phyloP scores from a whole-genome alignment of 2,888 invertebrate species.

The Epistrophe grossulariae region DNA sequence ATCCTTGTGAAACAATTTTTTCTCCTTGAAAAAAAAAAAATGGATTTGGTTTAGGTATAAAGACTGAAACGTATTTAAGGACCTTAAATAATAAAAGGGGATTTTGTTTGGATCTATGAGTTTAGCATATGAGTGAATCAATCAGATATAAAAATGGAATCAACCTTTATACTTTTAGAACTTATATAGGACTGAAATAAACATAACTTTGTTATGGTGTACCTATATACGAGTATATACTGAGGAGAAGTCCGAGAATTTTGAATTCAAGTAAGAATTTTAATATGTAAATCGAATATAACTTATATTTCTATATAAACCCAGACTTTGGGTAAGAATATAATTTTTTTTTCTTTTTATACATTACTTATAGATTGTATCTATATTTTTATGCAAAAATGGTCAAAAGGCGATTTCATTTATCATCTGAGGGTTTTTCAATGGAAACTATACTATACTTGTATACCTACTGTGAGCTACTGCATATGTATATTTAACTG shows the following conservation, averaged over 20 bases:
- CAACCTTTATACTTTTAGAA: constrained; percentile 5
- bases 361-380: background rate
- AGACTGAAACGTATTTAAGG: constrained; percentile 3
- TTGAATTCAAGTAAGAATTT: constrained; percentile 1
- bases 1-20: background rate
- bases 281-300: constrained; percentile 35
- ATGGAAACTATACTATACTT: background rate
- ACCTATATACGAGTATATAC: too few species aligned
- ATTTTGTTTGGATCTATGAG: constrained; percentile 1
- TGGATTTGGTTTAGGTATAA: background rate
- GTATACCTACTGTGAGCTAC: too few species aligned
- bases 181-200: background rate
- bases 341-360: background rate
- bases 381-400: constrained; percentile 11
- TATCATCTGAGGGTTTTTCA: constrained; percentile 4
- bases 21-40: background rate
- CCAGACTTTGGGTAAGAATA: constrained; percentile 4
- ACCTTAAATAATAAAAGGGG: constrained; percentile 11
- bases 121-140: constrained; percentile 30
- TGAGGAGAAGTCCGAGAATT: background rate
- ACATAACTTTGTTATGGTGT: constrained; percentile 5
- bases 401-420: constrained; percentile 6
- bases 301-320: background rate
- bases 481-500: too few species aligned
- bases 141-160: constrained; percentile 26